phyloP scores from a whole-genome alignment of 2,113 vertebrate genomes.

The Arvicanthis niloticus region DNA sequence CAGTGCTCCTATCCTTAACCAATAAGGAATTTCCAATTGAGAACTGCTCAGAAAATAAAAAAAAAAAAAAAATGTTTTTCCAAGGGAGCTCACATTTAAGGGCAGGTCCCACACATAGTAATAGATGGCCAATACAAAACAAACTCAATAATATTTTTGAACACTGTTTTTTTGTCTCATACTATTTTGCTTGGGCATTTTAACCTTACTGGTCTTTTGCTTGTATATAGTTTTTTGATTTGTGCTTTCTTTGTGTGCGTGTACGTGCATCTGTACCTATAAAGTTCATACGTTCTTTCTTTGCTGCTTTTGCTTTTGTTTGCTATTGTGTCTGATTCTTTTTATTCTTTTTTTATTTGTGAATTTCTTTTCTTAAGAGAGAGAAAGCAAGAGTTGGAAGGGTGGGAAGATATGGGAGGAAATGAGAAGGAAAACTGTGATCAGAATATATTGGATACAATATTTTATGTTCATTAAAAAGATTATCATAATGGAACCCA shows the following conservation, averaged over 20 bases:
- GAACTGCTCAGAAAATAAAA: not conserved
- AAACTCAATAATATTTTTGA: not conserved
- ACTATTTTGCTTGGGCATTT: not conserved
- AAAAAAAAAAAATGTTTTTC: not conserved
- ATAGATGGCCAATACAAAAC: not conserved
- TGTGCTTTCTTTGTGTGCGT: not conserved
- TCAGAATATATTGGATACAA: not conserved
- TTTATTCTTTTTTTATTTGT: not conserved
- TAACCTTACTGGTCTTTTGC: not conserved
- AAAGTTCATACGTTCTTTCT: not conserved
- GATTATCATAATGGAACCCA: not conserved
- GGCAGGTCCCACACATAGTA: not conserved
- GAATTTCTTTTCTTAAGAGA: not conserved
- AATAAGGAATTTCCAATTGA: not conserved
- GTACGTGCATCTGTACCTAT: not conserved
- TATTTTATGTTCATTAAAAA: not conserved
- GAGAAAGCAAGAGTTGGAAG: not conserved
- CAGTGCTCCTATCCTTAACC: not conserved
- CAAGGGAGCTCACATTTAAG: not conserved
- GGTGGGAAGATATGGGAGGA: not conserved
- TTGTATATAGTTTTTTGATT: not conserved
- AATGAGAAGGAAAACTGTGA: not conserved
- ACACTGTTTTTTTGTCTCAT: not conserved
- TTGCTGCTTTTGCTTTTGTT: not conserved
- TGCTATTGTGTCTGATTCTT: not conserved